Evolutionary conservation across 2,113 vertebrate genomes (phyloP).

Genomic region (Rhegmatorhina hoffmannsi): DNA sequence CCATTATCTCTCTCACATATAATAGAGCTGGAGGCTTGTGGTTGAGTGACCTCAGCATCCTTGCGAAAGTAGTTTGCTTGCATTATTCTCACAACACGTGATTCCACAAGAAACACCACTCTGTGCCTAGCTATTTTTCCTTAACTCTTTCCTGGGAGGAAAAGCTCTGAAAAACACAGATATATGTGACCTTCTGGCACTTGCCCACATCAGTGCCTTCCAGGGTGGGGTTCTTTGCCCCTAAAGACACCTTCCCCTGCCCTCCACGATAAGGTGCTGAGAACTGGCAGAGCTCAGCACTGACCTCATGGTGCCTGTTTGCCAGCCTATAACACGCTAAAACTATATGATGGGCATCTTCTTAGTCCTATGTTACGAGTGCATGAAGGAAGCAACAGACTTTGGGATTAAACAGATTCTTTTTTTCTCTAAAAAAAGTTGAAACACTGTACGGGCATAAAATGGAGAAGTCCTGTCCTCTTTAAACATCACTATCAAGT

Average conservation of each 20-base stretch:
- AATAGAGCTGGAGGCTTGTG: slow-evolving; percentile 51
- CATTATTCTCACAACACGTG: slow-evolving; percentile 53
- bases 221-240: no score
- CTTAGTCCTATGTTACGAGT: background rate
- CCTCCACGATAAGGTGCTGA: background rate
- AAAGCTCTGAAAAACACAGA: background rate
- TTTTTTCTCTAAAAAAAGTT: background rate
- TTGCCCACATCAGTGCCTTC: background rate
- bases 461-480: background rate
- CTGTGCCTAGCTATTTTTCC: background rate
- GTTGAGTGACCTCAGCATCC: background rate
- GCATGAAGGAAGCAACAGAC: background rate
- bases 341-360: background rate
- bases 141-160: slow-evolving; percentile 38
- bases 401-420: background rate
- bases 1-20: background rate
- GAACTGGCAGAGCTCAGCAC: background rate
- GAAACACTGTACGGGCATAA: background rate
- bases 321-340: background rate
- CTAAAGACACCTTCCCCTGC: background rate
- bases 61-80: slow-evolving; percentile 63
- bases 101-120: slow-evolving; percentile 33
- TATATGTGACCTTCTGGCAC: background rate
- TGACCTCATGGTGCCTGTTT: background rate
- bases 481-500: background rate